Base-by-base conservation (phyloP, 1,140 invertebrate species). In the Drosophila kikkawai region DNA sequence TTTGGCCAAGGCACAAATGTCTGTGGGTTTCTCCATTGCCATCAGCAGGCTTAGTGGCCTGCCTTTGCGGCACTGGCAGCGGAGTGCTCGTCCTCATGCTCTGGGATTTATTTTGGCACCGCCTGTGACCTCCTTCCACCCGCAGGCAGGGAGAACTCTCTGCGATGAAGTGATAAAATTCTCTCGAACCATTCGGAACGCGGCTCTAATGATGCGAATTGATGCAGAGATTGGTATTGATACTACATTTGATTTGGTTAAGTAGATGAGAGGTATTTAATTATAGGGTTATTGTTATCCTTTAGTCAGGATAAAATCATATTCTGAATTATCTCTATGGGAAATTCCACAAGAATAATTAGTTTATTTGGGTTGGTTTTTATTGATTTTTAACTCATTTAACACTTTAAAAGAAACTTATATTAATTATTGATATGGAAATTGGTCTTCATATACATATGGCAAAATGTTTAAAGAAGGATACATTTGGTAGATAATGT, bases 41-140 rank as follows among this genome's bases (percentile, higher is more conserved):
- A 60, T 73, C 67, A 51, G 39, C 57, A 32, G 58, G 50, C 56
- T 74, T 80, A 61, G 59, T 65, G 75, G 51, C 53, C 70, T 73
- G 68, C 55, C 64, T 17, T 22, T 63, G 60, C 60, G 34, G 22
- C 26, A 15, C 11, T 68, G 42, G 44, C 69, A 55, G 66, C 61
- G 55, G 55, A 29, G 59, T 71, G 71, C 36, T 37, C 32, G 51
- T 37, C 51, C 51, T 53, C 17, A 15, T 53, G 51, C 59, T 80
- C 29, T 57, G 56, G 73, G 81, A 84, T 83, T 83, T 80, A 80
- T 76, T 80, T 76, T 63, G 39, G 50, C 80, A 59, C 53, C 50
- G 50, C 34, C 79, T 71, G n/a, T 67, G 70, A 39, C 73, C 34
- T 9, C 44, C 6, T 17, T 6, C 42, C 0, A 22, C 7, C 42